Percentiles rank a stretch among this genome's conserved stretches.
phyloP scores from a whole-genome alignment of 2,113 vertebrate genomes.

The Pantherophis guttatus region DNA sequence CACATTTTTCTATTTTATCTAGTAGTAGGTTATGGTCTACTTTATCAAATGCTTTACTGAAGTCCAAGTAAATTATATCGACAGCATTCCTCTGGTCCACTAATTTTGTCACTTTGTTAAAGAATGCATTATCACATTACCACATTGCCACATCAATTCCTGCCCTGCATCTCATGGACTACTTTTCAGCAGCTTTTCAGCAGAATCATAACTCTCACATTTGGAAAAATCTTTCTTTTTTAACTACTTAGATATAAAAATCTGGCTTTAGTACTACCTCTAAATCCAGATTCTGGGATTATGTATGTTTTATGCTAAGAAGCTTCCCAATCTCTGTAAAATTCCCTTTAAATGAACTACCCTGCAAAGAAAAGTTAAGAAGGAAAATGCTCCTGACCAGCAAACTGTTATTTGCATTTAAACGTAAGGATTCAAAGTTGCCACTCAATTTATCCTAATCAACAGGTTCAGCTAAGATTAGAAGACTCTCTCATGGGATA shows the following conservation, averaged over 20 bases:
- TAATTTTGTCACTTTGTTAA: no score
- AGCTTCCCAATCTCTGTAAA: not conserved
- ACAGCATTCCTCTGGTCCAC: no score
- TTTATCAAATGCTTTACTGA: no score
- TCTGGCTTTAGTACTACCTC: not conserved
- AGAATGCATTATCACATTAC: not conserved
- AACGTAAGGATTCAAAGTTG: conserved; percentile 53
- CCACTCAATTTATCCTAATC: conserved; percentile 56
- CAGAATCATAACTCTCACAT: not conserved
- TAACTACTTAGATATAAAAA: not conserved
- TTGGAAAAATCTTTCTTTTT: not conserved
- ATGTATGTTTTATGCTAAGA: not conserved
- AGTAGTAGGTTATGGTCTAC: no score
- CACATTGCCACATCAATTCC: not conserved
- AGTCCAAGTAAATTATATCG: no score
- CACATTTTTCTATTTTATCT: no score
- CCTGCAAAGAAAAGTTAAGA: conserved; percentile 19
- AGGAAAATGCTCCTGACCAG: conserved; percentile 37
- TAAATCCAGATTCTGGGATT: not conserved
- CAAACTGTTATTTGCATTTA: conserved; percentile 41
- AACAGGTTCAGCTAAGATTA: conserved; percentile 58
- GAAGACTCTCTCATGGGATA: conserved; percentile 60
- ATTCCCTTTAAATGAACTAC: not conserved
- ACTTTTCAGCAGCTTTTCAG: not conserved
- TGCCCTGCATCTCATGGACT: not conserved